Evolutionary conservation across 2,888 invertebrate species (phyloP), one percentile per base, ranked within the genome.

Genomic region (Timema cristinae): DNA sequence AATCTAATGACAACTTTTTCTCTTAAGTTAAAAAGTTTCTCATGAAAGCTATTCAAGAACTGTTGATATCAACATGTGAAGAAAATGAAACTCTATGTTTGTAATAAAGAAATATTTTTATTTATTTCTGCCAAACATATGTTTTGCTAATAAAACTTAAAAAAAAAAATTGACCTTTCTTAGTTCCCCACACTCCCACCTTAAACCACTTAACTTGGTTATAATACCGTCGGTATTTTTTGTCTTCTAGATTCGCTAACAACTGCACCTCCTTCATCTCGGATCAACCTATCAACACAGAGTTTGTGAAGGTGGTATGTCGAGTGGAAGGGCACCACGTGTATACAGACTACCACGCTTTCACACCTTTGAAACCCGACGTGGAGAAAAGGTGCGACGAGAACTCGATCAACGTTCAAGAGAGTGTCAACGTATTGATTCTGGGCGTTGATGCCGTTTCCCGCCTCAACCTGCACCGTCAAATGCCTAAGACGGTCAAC

Each of bases 361-460:
- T 90, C 78, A 85, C 90, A 11, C 87, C 86, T 7, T 51, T 73
- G 8, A 73, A 74, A 70, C 66, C 63, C 16, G 69, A 61, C 13
- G 73, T 66, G 15, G 73, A 71, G 50, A 48, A 66, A 66, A 48
- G 71, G 7, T 71, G 72, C 52, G 32, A 56, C 32, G 49, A 61
- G 9, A 50, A 50, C 6, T 16, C 32, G 6, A 16, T 15, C 2
- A 8, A 4, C 49, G 16, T n/a, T 13, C 66, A n/a, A 8, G 67
- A 72, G 5, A n/a, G 63, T 10, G 7, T 71, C 6, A 94, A 91
- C 76, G 87, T 97, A 0, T 84, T 96, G 74, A 84, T 96, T 51
- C 82, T 96, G 74, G 96, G 96, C 9, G 83, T 95, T 66, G 96
- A 96, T 80, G 91, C 94, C 10, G 87, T 96, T 49, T 96, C 96